Evolutionary conservation across 2,888 invertebrate genomes (phyloP).

Genomic region (Hololepta plana): DNA sequence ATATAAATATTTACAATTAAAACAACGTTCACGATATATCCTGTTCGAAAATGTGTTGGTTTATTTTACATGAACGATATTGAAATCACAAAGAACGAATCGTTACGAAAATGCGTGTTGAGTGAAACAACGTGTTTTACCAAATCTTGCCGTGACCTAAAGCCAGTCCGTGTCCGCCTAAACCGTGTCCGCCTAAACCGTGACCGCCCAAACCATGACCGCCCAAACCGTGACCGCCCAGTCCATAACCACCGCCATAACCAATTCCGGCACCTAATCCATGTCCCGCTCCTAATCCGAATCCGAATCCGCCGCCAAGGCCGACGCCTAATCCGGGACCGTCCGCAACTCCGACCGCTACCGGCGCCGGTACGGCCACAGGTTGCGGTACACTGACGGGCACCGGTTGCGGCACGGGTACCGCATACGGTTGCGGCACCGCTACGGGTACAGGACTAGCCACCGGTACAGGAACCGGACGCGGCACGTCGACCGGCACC

Average conservation of each 20-base stretch:
- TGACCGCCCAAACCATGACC: constrained; percentile 46
- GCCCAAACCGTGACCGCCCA: constrained; percentile 33
- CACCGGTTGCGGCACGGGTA: constrained; percentile 15
- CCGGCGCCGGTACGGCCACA: constrained; percentile 12
- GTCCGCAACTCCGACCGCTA: constrained; percentile 11
- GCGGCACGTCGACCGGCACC: constrained; percentile 13
- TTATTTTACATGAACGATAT: too few species aligned
- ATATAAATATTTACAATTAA: too few species aligned
- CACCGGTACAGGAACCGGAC: constrained; percentile 13
- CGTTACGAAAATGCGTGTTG: too few species aligned
- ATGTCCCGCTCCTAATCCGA: constrained; percentile 3
- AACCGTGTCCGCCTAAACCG: constrained; percentile 5
- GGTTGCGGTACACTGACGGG: constrained; percentile 16
- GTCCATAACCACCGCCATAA: constrained; percentile 22
- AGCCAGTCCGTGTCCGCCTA: too few species aligned
- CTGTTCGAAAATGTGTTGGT: too few species aligned
- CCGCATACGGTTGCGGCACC: constrained; percentile 20
- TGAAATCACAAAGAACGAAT: too few species aligned
- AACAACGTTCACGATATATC: too few species aligned
- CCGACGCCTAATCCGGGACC: constrained; percentile 9
- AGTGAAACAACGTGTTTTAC: too few species aligned
- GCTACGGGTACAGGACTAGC: constrained; percentile 16
- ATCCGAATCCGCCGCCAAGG: constrained; percentile 9
- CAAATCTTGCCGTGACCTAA: too few species aligned
- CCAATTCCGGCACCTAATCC: constrained; percentile 17